Evolutionary conservation across 2,797 vertebrate species (phyloP).

Genomic region (Syngnathus acus): DNA sequence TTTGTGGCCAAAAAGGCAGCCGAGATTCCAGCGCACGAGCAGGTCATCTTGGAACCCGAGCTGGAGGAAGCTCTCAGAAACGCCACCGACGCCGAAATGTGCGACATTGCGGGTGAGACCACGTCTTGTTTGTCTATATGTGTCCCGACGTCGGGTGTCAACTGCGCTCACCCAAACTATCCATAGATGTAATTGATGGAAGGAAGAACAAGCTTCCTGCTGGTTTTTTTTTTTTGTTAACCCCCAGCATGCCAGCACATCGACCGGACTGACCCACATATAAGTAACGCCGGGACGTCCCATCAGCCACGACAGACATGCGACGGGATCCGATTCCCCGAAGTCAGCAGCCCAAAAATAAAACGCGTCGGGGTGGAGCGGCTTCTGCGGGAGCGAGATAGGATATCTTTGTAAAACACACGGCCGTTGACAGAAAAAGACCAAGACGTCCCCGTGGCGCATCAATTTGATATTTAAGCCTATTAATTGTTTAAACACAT

Average conservation of each 20-base stretch:
- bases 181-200: not conserved
- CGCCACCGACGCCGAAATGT: constrained; percentile 93
- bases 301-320: constrained; percentile 30
- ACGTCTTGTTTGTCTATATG: not conserved
- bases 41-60: constrained; percentile 88
- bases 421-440: constrained; percentile 8
- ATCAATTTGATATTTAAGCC: not conserved
- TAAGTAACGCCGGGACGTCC: not conserved
- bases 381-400: constrained; percentile 28
- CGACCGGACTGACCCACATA: constrained; percentile 39
- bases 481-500: constrained; percentile 1
- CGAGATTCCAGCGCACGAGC: constrained; percentile 77
- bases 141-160: not conserved
- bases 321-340: constrained; percentile 53
- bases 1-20: constrained; percentile 75
- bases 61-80: constrained; percentile 89
- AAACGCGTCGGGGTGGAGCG: constrained; percentile 51
- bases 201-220: not conserved
- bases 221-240: constrained; percentile 13
- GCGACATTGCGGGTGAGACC: constrained; percentile 84
- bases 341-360: constrained; percentile 71
- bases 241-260: constrained; percentile 1
- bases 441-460: not conserved
- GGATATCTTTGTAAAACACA: constrained; percentile 46
- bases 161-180: not conserved